Evolutionary conservation across 1,140 invertebrate species (phyloP).

Genomic region (Leptoteleia sp.): DNA sequence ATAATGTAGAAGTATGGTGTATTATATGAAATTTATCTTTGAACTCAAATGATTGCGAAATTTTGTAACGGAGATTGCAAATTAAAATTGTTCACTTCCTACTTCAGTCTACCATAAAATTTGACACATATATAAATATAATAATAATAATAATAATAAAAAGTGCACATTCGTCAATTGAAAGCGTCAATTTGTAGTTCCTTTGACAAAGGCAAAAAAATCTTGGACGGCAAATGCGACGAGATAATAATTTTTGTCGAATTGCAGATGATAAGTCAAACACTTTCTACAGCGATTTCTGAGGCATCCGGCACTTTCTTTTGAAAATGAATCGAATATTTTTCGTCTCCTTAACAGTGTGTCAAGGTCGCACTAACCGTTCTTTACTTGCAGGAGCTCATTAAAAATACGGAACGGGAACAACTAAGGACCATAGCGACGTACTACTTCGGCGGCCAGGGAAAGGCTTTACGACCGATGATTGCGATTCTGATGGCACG

Average conservation of each 20-base stretch:
- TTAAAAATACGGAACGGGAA: constrained; percentile 88
- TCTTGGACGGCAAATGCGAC: constrained; percentile 16
- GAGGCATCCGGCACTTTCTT: constrained; percentile 53
- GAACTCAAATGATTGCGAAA: too few relatives aligned
- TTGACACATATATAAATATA: too few relatives aligned
- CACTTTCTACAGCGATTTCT: constrained; percentile 55
- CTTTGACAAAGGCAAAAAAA: constrained; percentile 20
- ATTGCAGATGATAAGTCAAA: constrained; percentile 52
- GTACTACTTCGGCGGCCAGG: constrained; percentile 98
- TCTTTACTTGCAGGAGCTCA: constrained; percentile 85
- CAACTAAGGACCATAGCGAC: constrained; percentile 93
- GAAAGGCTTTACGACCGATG: constrained; percentile 96
- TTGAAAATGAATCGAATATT: constrained; percentile 58
- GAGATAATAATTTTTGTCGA: constrained; percentile 52
- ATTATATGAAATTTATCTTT: too few relatives aligned
- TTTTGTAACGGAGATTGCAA: too few relatives aligned
- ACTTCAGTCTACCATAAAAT: too few relatives aligned
- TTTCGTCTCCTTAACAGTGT: constrained; percentile 30
- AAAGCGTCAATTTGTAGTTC: constrained; percentile 44
- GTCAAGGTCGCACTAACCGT: constrained; percentile 63
- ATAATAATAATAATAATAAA: too few relatives aligned
- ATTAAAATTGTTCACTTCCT: too few relatives aligned
- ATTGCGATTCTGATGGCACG: constrained; percentile 94
- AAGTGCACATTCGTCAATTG: constrained; percentile 19
- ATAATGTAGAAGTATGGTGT: too few relatives aligned